phyloP scores from a whole-genome alignment of 2,888 invertebrate species.

The Creontiades dilutus region DNA sequence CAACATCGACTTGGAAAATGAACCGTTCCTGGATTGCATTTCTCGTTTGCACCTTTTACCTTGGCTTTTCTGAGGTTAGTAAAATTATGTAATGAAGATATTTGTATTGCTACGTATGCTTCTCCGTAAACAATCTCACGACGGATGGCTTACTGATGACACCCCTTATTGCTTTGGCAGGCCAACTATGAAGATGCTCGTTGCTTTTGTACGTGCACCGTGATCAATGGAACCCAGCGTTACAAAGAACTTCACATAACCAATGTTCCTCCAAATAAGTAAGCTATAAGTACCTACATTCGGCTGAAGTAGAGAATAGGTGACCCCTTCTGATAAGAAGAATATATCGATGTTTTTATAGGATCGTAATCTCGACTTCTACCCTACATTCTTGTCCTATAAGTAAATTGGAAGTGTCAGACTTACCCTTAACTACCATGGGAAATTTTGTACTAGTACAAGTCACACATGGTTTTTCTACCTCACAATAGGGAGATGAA shows the following conservation, averaged over 20 bases:
- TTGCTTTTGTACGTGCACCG: constrained; percentile 91
- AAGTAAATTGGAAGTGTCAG: too few relatives aligned
- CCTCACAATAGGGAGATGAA: too few relatives aligned
- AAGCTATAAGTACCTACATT: too few relatives aligned
- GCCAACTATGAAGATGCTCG: constrained; percentile 87
- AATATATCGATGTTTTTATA: too few relatives aligned
- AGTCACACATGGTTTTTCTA: too few relatives aligned
- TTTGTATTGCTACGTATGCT: background rate
- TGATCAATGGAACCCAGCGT: constrained; percentile 85
- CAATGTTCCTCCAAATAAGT: constrained; percentile 89
- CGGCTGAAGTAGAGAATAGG: too few relatives aligned
- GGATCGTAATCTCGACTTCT: too few relatives aligned
- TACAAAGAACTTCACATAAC: constrained; percentile 87
- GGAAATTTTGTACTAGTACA: too few relatives aligned
- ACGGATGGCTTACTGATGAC: background rate
- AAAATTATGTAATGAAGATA: background rate
- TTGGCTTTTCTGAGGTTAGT: constrained; percentile 56
- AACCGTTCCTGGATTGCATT: background rate
- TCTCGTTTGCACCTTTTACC: constrained; percentile 6
- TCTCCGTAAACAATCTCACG: background rate
- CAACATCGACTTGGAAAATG: background rate
- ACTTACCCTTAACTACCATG: too few relatives aligned
- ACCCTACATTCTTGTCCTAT: too few relatives aligned
- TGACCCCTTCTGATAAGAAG: too few relatives aligned
- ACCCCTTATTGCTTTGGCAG: constrained; percentile 17